Conservation (phyloP, 2,797 vertebrate genomes). For the Acrossocheilus fasciatus region DNA sequence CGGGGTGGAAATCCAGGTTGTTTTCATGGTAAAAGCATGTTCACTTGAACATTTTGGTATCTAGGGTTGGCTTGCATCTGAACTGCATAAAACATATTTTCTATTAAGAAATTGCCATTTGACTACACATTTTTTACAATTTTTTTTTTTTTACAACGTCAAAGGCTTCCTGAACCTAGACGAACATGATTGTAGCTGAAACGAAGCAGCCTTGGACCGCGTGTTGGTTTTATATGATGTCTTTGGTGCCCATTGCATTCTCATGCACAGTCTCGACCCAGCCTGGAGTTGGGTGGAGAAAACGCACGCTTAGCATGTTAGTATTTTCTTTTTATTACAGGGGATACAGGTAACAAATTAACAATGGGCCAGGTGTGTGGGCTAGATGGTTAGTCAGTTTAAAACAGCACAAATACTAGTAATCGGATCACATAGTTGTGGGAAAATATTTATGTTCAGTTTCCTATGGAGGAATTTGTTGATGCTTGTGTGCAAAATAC, state of each 20-base stretch:
- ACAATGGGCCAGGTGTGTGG: conserved; percentile 29
- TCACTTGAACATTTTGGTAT: conserved; percentile 65
- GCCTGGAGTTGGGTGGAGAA: conserved; percentile 76
- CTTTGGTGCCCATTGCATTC: conserved; percentile 68
- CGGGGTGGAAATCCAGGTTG: conserved; percentile 69
- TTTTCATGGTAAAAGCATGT: conserved; percentile 67
- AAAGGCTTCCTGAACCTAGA: conserved; percentile 70
- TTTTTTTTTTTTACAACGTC: conserved; percentile 75
- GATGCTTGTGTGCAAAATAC: conserved; percentile 75
- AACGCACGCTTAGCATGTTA: conserved; percentile 67
- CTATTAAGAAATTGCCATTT: conserved; percentile 80
- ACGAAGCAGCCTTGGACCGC: conserved; percentile 79
- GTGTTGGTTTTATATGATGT: conserved; percentile 69
- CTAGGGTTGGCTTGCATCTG: conserved; percentile 76
- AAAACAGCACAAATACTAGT: conserved; percentile 72
- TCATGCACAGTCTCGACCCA: conserved; percentile 74
- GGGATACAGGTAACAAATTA: conserved; percentile 40
- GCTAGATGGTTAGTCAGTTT: conserved; percentile 58
- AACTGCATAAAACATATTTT: conserved; percentile 82
- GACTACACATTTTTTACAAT: conserved; percentile 76
- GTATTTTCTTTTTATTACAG: conserved; percentile 75
- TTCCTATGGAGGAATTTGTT: conserved; percentile 67
- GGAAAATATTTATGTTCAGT: conserved; percentile 70
- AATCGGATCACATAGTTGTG: conserved; percentile 64
- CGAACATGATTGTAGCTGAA: conserved; percentile 81